Base-by-base conservation (phyloP, 92 coral and sea anemone genomes). In the Metridium senile region DNA sequence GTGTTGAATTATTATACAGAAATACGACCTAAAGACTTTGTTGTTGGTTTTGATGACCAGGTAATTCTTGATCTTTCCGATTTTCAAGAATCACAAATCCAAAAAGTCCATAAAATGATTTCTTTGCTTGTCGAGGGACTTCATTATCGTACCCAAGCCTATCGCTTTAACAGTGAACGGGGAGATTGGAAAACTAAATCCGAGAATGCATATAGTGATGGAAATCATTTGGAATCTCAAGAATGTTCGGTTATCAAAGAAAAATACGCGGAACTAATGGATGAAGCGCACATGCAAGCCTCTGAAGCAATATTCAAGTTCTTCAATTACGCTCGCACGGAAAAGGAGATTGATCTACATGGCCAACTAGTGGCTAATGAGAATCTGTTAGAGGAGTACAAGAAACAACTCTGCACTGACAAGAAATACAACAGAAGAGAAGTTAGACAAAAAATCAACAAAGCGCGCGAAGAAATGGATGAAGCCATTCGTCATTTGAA, bases 81-180 rank as follows among this genome's bases (percentile, higher is more conserved):
- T 45, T 45, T 45, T 45, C 9, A 45, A 7, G 8, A n/a, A n/a
- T n/a, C n/a, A n/a, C n/a, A n/a, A n/a, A n/a, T n/a, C n/a, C n/a
- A n/a, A n/a, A n/a, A n/a, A n/a, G n/a, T n/a, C n/a, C n/a, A n/a
- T n/a, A 17, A 54, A 54, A 4, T 54, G 61, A 9, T 54, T 9
- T 54, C 61, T 2, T 4, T 22, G 20, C 63, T 49, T 31, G 74
- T 68, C 53, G 53, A 68, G 30, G 82, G 86, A 17, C 13, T 58
- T 1, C 54, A 85, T 77, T 85, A 73, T 58, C 89, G 86, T 26
- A 69, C 21, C 19, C 83, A 80, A 51, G 89, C 89, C 39, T 45
- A 75, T 46, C 61, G 69, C 26, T 71, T 71, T 0, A 45, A 45
- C 51, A 45, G 16, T 7, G 9, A 45, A 45, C n/a, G n/a, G n/a